phyloP scores from a whole-genome alignment of 1,140 invertebrate species.

The Musca vetustissima region DNA sequence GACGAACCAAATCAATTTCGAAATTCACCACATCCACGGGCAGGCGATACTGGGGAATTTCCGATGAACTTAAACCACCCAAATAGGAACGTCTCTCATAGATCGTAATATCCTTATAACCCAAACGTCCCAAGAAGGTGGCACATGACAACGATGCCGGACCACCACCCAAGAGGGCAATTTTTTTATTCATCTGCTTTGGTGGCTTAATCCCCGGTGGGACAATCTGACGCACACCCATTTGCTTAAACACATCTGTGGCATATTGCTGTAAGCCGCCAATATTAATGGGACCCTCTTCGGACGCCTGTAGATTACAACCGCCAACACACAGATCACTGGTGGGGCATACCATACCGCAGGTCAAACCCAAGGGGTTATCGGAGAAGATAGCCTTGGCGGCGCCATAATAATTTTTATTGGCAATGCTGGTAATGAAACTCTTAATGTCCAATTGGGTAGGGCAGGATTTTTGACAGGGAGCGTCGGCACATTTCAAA shows the following conservation, averaged over 20 bases:
- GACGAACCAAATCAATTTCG: slow-evolving; percentile 88
- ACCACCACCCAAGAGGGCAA: slow-evolving; percentile 91
- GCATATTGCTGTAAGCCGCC: slow-evolving; percentile 98
- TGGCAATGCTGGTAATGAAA: slow-evolving; percentile 95
- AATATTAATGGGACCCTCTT: slow-evolving; percentile 98
- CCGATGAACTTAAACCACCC: slow-evolving; percentile 86
- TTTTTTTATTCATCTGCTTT: slow-evolving; percentile 69
- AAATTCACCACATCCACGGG: slow-evolving; percentile 92
- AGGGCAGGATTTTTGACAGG: slow-evolving; percentile 97
- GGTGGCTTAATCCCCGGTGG: slow-evolving; percentile 67
- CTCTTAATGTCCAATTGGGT: slow-evolving; percentile 96
- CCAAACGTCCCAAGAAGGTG: slow-evolving; percentile 89
- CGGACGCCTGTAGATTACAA: slow-evolving; percentile 92
- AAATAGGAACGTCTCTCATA: slow-evolving; percentile 87
- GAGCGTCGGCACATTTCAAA: slow-evolving; percentile 96
- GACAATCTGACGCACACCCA: slow-evolving; percentile 85
- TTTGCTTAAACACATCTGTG: slow-evolving; percentile 90
- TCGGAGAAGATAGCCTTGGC: slow-evolving; percentile 96
- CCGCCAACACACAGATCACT: slow-evolving; percentile 97
- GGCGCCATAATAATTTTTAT: slow-evolving; percentile 98
- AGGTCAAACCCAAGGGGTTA: slow-evolving; percentile 94
- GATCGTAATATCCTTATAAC: slow-evolving; percentile 88
- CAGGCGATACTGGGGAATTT: slow-evolving; percentile 96
- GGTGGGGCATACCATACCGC: slow-evolving; percentile 99
- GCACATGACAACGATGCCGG: slow-evolving; percentile 97